Percentiles rank a stretch among this genome's conserved stretches.
Evolutionary conservation across 2,888 invertebrate species (phyloP).

Genomic region (Coenonympha glycerion): DNA sequence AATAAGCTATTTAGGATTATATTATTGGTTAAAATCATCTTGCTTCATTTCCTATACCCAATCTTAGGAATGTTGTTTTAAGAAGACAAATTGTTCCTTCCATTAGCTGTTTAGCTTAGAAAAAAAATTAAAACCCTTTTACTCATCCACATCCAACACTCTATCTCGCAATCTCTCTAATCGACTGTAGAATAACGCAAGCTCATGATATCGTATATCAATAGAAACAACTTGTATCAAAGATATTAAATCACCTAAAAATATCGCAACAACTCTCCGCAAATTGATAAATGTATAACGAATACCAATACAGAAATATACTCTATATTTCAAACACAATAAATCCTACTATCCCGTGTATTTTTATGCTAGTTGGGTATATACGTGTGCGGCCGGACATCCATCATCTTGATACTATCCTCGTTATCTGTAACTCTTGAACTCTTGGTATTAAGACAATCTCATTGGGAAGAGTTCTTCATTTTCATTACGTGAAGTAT

Average conservation of each 20-base stretch:
- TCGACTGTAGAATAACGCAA: no score
- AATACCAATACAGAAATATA: neutral
- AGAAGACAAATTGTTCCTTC: no score
- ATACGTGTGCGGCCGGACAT: conserved; percentile 1
- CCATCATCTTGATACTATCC: conserved; percentile 31
- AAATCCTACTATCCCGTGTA: conserved; percentile 4
- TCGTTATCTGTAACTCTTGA: conserved; percentile 33
- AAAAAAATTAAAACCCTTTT: no score
- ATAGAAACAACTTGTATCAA: conserved; percentile 12
- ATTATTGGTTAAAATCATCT: no score
- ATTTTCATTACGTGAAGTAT: conserved; percentile 38
- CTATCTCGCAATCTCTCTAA: no score
- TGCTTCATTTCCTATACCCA: no score
- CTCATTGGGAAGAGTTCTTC: conserved; percentile 28
- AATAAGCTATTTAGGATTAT: no score
- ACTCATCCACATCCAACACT: no score
- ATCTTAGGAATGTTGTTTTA: no score
- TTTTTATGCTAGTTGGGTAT: conserved; percentile 4
- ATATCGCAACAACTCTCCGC: conserved; percentile 4
- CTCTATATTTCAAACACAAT: conserved; percentile 6
- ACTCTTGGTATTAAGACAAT: conserved; percentile 34
- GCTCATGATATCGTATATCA: conserved; percentile 16
- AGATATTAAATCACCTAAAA: conserved; percentile 18
- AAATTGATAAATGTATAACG: conserved; percentile 15
- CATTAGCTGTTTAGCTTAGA: no score